Conservation (phyloP, 2,797 vertebrate genomes). For the Clarias fuscus region DNA sequence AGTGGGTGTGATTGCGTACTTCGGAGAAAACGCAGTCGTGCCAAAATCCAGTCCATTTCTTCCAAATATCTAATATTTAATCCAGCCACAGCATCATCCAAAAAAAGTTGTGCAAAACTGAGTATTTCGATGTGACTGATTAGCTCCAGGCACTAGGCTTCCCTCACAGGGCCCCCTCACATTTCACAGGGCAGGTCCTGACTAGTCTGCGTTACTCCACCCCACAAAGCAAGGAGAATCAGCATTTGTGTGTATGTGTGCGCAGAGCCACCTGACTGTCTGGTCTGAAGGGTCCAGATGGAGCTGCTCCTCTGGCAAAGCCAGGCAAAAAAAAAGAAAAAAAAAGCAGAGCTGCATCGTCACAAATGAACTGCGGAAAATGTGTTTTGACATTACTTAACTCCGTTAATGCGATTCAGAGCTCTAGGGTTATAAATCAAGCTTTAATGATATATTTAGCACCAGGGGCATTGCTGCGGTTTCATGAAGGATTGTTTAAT, state of each 20-base stretch:
- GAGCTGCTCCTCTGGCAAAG: constrained; percentile 55
- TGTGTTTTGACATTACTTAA: constrained; percentile 44
- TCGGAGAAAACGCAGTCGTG: not conserved
- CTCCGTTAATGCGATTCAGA: constrained; percentile 10
- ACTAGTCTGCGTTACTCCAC: constrained; percentile 58
- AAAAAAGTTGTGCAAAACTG: constrained; percentile 27
- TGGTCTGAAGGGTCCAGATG: constrained; percentile 64
- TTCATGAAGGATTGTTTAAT: constrained; percentile 10
- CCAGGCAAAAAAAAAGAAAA: constrained; percentile 2
- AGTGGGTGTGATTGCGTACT: constrained; percentile 54
- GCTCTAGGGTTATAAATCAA: constrained; percentile 19
- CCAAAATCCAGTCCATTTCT: constrained; percentile 8
- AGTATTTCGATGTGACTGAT: constrained; percentile 50
- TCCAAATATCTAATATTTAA: constrained; percentile 31
- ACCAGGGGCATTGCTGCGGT: not conserved
- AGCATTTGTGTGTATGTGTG: not conserved
- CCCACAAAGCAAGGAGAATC: constrained; percentile 40
- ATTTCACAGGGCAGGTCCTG: constrained; percentile 45
- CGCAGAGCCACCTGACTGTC: constrained; percentile 39
- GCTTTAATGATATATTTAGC: constrained; percentile 30
- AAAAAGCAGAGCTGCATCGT: constrained; percentile 32
- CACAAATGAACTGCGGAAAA: constrained; percentile 32
- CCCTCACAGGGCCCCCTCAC: constrained; percentile 49
- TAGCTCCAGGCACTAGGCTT: constrained; percentile 44
- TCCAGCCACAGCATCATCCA: constrained; percentile 2